Conservation (phyloP, 2,113 vertebrate species). For the Hystrix brachyura region DNA sequence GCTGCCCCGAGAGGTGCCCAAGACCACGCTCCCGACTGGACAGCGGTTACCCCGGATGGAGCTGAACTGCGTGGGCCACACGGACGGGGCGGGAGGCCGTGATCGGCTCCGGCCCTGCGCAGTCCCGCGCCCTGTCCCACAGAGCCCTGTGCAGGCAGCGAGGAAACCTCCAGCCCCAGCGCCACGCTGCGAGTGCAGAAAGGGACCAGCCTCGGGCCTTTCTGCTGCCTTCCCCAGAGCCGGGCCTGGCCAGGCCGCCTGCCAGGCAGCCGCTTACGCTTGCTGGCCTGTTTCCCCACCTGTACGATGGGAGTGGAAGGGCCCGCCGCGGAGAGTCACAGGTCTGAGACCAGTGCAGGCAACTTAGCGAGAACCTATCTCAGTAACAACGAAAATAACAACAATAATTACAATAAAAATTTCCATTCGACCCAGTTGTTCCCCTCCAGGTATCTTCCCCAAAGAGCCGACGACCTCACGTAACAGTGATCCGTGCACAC, state of each 20-base stretch:
- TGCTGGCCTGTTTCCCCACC: background rate
- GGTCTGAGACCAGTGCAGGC: background rate
- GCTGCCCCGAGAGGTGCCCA: no score
- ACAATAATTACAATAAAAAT: no score
- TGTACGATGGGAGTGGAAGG: background rate
- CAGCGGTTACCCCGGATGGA: no score
- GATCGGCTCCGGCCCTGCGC: no score
- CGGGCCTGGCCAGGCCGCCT: background rate
- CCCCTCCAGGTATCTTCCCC: no score
- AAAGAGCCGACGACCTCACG: no score
- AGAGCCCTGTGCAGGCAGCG: background rate
- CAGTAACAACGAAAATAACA: background rate
- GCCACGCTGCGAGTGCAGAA: background rate
- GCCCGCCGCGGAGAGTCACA: background rate
- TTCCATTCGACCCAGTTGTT: no score
- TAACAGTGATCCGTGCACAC: background rate
- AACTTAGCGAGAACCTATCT: background rate
- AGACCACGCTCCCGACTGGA: no score
- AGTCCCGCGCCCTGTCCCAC: background rate
- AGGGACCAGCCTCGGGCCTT: background rate
- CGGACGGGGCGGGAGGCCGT: no score
- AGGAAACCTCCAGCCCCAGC: background rate
- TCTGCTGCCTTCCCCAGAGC: background rate
- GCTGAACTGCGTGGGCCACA: no score
- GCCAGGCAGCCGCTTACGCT: no score